Percentiles rank a stretch among this genome's conserved stretches.
phyloP scores from a whole-genome alignment of 2,888 invertebrate species.

The Heliothis peltigera region DNA sequence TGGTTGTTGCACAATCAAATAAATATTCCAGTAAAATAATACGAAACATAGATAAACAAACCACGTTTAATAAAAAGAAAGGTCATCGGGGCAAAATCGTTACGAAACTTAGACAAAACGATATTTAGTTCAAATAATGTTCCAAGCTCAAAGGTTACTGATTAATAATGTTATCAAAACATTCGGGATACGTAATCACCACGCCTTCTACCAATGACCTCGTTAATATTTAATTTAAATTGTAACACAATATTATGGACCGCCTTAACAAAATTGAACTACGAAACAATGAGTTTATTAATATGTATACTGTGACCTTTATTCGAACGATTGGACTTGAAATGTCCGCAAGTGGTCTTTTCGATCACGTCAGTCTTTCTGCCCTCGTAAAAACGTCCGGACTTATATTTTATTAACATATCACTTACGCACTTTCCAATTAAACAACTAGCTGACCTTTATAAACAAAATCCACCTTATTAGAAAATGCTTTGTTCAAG shows the following conservation, averaged over 20 bases:
- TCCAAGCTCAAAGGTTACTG: slow-evolving; percentile 31
- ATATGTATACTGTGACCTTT: not conserved
- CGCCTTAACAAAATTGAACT: not conserved
- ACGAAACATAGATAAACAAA: not conserved
- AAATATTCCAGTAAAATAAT: not conserved
- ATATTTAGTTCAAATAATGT: not conserved
- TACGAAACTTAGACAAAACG: slow-evolving; percentile 2
- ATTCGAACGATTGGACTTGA: slow-evolving; percentile 4
- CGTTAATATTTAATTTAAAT: slow-evolving; percentile 22
- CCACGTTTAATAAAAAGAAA: not conserved
- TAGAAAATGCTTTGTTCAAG: too few species aligned
- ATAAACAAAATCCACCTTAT: too few species aligned
- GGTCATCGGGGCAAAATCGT: not conserved
- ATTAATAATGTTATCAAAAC: slow-evolving; percentile 25
- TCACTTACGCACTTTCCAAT: too few species aligned
- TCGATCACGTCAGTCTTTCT: not conserved
- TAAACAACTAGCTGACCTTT: too few species aligned
- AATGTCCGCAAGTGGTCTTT: not conserved
- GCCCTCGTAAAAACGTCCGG: not conserved
- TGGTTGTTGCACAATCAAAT: not conserved
- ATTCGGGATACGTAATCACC: slow-evolving; percentile 29
- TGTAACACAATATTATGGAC: not conserved
- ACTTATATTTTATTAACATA: not conserved
- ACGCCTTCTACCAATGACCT: slow-evolving; percentile 33
- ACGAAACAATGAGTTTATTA: not conserved